Percentiles rank a stretch among this genome's conserved stretches.
phyloP scores from a whole-genome alignment of 2,888 invertebrate genomes.

The Abscondita cerata region DNA sequence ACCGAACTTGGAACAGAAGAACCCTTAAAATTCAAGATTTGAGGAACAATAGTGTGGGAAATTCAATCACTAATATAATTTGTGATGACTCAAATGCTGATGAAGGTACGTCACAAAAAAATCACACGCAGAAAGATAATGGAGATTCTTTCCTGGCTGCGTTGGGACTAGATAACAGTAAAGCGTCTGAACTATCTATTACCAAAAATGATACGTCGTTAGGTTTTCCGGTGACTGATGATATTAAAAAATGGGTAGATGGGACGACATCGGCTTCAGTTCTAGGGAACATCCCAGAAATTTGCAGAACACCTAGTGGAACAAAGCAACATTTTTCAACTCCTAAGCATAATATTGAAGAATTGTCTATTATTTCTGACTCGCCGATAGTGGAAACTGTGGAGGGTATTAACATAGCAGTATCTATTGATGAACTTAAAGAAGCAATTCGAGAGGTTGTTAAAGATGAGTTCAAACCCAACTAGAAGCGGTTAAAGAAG shows the following conservation, averaged over 20 bases:
- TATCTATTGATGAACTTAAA: not conserved
- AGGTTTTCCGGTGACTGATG: slow-evolving; percentile 30
- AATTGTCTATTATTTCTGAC: not conserved
- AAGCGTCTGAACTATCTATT: not conserved
- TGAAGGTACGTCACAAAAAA: not conserved
- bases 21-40: not conserved
- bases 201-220: slow-evolving; percentile 8
- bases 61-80: not conserved
- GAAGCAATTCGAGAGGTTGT: slow-evolving; percentile 26
- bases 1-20: not conserved
- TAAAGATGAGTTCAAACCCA: not conserved
- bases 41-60: not conserved
- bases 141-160: not conserved
- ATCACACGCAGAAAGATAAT: not conserved
- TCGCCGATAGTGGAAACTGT: not conserved
- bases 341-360: not conserved
- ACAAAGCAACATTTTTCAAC: not conserved
- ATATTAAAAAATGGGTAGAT: slow-evolving; percentile 31
- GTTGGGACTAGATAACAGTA: not conserved
- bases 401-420: not conserved
- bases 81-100: slow-evolving; percentile 4
- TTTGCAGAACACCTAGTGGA: too few species aligned
- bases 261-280: not conserved
- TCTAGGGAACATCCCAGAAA: not conserved
- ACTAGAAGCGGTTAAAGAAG: not conserved